Evolutionary conservation across 2,888 invertebrate species (phyloP), one percentile per base, ranked within the genome.

Genomic region (Stenotaenia linearis): DNA sequence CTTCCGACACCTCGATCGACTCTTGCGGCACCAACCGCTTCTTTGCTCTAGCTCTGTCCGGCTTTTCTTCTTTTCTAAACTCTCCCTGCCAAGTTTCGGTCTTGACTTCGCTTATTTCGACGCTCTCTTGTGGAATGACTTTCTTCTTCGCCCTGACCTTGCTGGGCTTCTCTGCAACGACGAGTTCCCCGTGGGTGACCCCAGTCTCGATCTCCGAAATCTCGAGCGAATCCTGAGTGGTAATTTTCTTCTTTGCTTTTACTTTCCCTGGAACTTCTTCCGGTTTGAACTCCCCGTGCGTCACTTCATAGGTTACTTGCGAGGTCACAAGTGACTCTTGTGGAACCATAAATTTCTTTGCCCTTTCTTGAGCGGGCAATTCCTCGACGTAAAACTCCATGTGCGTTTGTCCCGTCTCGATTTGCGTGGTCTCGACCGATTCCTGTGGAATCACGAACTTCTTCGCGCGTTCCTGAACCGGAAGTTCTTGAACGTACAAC

Each of bases 201-300:
- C 81, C 80, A 25, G 79, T 79, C 30, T 80, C 78, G 7, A 83
- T 80, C 80, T 83, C 83, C n/a, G 81, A 80, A 2, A 84, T 80
- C 37, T 82, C 80, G 6, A 84, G 45, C 0, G 83, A 82, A 37
- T 82, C 81, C 78, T 83, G 82, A 7, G 83, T 81, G 30, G 81
- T 77, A 23, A 40, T 83, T 77, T 69, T 80, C 77, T 12, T 82
- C 74, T 45, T 79, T 78, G 79, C 76, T 61, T 79, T 79, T 23
- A 82, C 80, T 3, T 37, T 21, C n/a, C 79, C 79, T 6, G 78
- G 79, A 18, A 45, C 32, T 61, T 80, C 56, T 12, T 79, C 79
- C n/a, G 50, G 21, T 61, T 18, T 30, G 35, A 78, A 80, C 40
- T 78, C 75, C 12, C 37, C 18, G 35, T 74, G 21, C 2, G 25